Evolutionary conservation across 2,113 vertebrate genomes (phyloP).

Genomic region (Amia ocellicauda): DNA sequence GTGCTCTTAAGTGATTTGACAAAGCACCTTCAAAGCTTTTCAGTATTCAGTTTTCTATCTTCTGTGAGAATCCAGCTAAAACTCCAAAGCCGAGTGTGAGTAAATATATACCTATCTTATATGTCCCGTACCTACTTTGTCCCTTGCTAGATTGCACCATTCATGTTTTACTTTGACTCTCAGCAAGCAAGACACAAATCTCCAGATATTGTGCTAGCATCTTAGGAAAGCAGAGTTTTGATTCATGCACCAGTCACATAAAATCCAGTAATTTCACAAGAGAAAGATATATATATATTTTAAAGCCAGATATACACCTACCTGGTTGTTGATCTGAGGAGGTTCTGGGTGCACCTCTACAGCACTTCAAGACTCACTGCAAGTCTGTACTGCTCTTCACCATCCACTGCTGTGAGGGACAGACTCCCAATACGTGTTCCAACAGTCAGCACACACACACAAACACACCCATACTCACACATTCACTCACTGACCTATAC

Average conservation of each 20-base stretch:
- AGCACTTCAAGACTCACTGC: neutral
- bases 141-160: too few species aligned
- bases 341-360: neutral
- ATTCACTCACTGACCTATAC: neutral
- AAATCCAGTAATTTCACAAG: neutral
- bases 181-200: too few species aligned
- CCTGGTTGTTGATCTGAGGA: slow-evolving; percentile 12
- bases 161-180: too few species aligned
- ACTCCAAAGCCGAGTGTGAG: too few species aligned
- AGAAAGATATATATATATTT: neutral
- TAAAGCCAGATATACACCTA: neutral
- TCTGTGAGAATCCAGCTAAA: too few species aligned
- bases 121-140: too few species aligned
- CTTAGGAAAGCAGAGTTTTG: too few species aligned
- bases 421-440: neutral
- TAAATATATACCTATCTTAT: too few species aligned
- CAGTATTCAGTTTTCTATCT: too few species aligned
- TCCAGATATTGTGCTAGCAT: too few species aligned
- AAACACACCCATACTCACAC: neutral
- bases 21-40: too few species aligned
- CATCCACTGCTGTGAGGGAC: neutral
- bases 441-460: neutral
- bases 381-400: neutral
- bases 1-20: too few species aligned
- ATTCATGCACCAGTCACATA: neutral